Evolutionary conservation across 1,140 invertebrate genomes (phyloP).

Genomic region (Caerostris extrusa): DNA sequence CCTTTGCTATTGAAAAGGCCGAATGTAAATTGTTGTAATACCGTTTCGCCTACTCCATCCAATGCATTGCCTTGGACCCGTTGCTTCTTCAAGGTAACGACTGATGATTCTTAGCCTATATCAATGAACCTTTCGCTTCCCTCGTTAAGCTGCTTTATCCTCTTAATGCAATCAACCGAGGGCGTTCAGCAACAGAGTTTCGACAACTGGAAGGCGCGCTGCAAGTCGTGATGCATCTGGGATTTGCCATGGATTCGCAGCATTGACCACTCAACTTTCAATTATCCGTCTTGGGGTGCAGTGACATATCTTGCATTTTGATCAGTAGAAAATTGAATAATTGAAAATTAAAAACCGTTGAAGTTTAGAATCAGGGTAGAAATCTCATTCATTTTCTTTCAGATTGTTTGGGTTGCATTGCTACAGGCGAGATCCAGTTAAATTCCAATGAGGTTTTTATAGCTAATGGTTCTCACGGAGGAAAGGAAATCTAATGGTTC

Average conservation of each 20-base stretch:
- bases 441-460: too few relatives aligned
- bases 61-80: neutral
- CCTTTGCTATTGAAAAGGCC: too few relatives aligned
- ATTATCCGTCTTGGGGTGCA: neutral
- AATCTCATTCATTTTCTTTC: neutral
- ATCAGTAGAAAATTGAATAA: neutral
- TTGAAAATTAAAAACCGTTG: neutral
- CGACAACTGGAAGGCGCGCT: neutral
- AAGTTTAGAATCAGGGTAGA: neutral
- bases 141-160: neutral
- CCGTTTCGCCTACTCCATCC: neutral
- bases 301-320: neutral
- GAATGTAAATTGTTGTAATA: neutral
- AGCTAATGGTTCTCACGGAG: too few relatives aligned
- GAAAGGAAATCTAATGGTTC: too few relatives aligned
- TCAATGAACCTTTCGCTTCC: neutral
- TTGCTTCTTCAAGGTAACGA: neutral
- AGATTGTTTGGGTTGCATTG: neutral
- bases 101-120: neutral
- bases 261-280: neutral
- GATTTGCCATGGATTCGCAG: neutral
- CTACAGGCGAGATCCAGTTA: too few relatives aligned
- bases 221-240: slow-evolving; percentile 8
- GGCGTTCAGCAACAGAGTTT: neutral
- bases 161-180: neutral